Base-by-base conservation (phyloP, 1,140 invertebrate genomes). In the Pseudomyrmex concolor region DNA sequence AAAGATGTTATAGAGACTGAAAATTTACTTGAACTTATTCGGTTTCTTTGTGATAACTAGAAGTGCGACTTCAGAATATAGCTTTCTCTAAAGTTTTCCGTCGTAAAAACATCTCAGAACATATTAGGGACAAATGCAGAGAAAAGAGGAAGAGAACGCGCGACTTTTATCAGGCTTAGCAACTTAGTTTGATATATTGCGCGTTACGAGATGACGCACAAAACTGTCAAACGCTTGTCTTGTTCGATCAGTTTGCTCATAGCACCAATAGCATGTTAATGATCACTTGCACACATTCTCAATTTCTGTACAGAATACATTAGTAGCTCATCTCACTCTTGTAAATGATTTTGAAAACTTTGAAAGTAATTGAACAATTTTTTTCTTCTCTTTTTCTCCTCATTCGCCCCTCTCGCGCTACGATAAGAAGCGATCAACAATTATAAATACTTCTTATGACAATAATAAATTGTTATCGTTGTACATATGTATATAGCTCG, bases 401-500 rank as follows among this genome's bases (percentile, higher is more conserved):
- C 4, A 34, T 45, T 67, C 51, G 8, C 0, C n/a, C 9, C 54
- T 78, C 19, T 70, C 50, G 59, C 71, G 71, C 43, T 48, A 67
- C 72, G 89, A 91, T 87, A 91, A 90, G 90, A 91, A 90, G 80
- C 85, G 84, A 89, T 83, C 60, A 86, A 89, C 72, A 86, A 89
- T 87, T 89, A 90, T 87, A 90, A 89, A 86, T 87, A 91, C 91
- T 90, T 89, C 87, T 89, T 91, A 90, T 89, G 84, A 89, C 89
- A 90, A 90, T 86, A 72, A 86, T 87, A 77, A 88, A 81, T 92
- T 90, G 88, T 92, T 93, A 92, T 93, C 91, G 88, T 92, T 94
- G 94, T 94, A 94, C 93, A 94, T 94, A 94, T 94, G 94, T 94
- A 94, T 90, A 94, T 94, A 94, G 90, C 91, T 91, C 91, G 93